Evolutionary conservation across 1,140 invertebrate genomes (phyloP).

Genomic region (Saccostrea glomerata): DNA sequence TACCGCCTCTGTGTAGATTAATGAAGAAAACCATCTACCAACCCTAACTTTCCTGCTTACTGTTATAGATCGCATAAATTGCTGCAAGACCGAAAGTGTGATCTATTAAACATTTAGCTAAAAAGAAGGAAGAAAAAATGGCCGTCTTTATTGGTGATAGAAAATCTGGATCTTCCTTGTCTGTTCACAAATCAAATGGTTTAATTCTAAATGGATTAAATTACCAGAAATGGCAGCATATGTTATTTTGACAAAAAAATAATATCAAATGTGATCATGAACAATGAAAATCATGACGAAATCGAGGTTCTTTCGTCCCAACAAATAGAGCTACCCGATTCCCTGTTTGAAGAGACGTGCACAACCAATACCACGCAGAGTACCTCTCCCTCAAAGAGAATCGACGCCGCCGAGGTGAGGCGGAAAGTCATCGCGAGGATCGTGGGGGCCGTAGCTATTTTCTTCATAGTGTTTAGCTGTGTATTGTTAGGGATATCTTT

Average conservation of each 20-base stretch:
- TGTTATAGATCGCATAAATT: conserved; percentile 10
- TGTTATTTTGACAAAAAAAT: background rate
- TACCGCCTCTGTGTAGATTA: conserved; percentile 19
- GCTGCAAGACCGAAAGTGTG: background rate
- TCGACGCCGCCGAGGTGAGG: conserved; percentile 8
- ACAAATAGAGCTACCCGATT: background rate
- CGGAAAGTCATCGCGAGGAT: background rate
- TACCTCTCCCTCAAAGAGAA: background rate
- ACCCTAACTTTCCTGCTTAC: background rate
- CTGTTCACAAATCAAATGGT: background rate
- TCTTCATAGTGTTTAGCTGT: conserved; percentile 23
- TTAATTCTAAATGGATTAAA: background rate
- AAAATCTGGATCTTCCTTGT: background rate
- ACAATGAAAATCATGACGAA: conserved; percentile 25
- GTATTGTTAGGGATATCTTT: background rate
- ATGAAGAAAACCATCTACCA: background rate
- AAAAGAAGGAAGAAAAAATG: background rate
- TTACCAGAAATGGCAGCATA: background rate
- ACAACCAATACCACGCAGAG: background rate
- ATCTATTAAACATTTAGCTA: background rate
- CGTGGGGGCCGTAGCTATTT: conserved; percentile 8
- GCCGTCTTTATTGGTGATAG: background rate
- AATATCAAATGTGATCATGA: background rate
- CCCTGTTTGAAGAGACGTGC: background rate
- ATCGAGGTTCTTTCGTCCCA: conserved; percentile 2